These are phyloP conservation scores for Drosophila jambulina DNA, from an alignment of 1,140 invertebrate genomes.

Conservation along the genomic window DNA sequence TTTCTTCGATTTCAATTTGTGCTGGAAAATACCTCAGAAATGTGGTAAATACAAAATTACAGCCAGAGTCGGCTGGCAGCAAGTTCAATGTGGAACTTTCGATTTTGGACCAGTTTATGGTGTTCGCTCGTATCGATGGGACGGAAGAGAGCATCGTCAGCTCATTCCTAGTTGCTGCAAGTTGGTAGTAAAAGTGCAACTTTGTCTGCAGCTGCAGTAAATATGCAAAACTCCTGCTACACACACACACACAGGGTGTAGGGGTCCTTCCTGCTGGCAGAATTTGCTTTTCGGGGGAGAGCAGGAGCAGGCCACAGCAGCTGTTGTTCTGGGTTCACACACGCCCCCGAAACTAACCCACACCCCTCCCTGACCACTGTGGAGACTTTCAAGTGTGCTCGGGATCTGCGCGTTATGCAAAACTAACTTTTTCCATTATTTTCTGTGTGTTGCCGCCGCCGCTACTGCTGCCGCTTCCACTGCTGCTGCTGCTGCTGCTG, in stretches of 20 bases:
- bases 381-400: conserved; percentile 70
- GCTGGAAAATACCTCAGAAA: conserved; percentile 13
- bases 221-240: conserved; percentile 48
- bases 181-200: conserved; percentile 75
- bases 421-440: conserved; percentile 84
- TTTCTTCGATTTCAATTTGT: conserved; percentile 33
- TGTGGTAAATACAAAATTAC: conserved; percentile 14
- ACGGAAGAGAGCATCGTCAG: conserved; percentile 37
- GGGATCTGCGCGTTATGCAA: conserved; percentile 75
- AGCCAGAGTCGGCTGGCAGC: background rate
- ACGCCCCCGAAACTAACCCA: conserved; percentile 13
- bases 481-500: conserved; percentile 19
- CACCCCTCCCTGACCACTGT: conserved; percentile 19
- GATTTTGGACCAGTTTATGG: conserved; percentile 68
- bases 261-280: conserved; percentile 26
- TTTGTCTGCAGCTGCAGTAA: conserved; percentile 61
- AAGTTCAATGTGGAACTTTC: conserved; percentile 73
- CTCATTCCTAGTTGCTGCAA: conserved; percentile 43
- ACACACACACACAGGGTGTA: conserved; percentile 16
- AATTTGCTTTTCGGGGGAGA: conserved; percentile 41
- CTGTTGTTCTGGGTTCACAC: conserved; percentile 63
- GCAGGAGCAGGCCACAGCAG: conserved; percentile 39
- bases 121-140: background rate
- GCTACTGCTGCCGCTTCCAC: conserved; percentile 36
- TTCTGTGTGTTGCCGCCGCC: conserved; percentile 61